Conservation (phyloP, 2,888 invertebrate genomes). For the Lochmaea crataegi region DNA sequence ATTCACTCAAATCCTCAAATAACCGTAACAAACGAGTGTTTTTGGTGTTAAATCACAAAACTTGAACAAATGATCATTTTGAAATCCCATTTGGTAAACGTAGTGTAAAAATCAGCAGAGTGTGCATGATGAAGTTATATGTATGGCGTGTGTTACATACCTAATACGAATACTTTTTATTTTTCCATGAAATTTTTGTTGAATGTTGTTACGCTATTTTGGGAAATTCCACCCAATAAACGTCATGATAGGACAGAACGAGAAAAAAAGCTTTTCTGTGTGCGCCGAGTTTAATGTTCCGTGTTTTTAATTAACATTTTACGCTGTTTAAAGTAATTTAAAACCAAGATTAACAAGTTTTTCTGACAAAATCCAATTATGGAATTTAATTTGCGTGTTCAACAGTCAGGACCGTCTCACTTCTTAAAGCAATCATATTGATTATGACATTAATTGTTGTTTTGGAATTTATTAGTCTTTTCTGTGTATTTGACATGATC, state of each 20-base stretch:
- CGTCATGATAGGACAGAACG: background rate
- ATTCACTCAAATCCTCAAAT: too few species aligned
- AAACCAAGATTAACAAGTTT: constrained; percentile 15
- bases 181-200: constrained; percentile 6
- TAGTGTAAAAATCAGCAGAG: constrained; percentile 33
- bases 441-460: background rate
- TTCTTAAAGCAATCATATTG: background rate
- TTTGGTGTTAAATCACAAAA: constrained; percentile 20
- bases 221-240: constrained; percentile 29
- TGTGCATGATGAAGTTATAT: constrained; percentile 39
- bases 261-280: constrained; percentile 6
- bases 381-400: background rate
- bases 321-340: constrained; percentile 1
- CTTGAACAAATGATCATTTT: constrained; percentile 36
- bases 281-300: constrained; percentile 14
- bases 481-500: too few species aligned
- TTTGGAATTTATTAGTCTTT: background rate
- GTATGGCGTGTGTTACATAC: constrained; percentile 25
- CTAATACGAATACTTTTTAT: constrained; percentile 26
- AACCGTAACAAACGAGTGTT: background rate
- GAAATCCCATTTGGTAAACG: constrained; percentile 39
- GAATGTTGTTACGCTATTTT: constrained; percentile 25
- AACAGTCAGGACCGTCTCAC: background rate
- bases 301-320: constrained; percentile 28
- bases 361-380: background rate